Evolutionary conservation across 2,888 invertebrate species (phyloP).

Genomic region (Chironomus tentans): DNA sequence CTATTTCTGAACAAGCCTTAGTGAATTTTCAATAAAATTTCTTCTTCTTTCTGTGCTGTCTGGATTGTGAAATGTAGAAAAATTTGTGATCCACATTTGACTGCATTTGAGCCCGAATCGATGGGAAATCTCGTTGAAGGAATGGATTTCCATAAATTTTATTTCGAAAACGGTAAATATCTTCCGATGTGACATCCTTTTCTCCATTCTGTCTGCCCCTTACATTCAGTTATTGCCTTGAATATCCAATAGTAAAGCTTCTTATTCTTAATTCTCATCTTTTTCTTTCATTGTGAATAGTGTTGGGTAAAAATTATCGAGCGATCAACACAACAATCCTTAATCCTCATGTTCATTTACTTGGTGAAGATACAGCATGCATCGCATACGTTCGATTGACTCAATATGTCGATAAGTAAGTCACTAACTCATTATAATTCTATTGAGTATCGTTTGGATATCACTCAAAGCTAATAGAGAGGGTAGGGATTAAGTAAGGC

Average conservation of each 20-base stretch:
- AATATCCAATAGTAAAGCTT: not conserved
- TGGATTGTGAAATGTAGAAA: constrained; percentile 41
- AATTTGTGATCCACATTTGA: constrained; percentile 90
- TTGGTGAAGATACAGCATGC: constrained; percentile 92
- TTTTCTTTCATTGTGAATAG: not conserved
- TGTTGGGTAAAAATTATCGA: constrained; percentile 29
- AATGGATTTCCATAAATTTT: constrained; percentile 97
- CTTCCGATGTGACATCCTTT: constrained; percentile 37
- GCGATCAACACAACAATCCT: constrained; percentile 85
- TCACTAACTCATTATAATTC: not conserved
- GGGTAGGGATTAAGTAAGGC: too few species aligned
- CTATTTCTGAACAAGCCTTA: too few species aligned
- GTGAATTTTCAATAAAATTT: not conserved
- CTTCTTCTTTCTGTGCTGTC: not conserved
- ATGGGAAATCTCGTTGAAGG: constrained; percentile 93
- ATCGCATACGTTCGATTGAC: constrained; percentile 92
- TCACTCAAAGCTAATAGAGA: not conserved
- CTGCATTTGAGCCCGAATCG: constrained; percentile 93
- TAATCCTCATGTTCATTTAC: constrained; percentile 88
- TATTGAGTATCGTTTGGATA: not conserved
- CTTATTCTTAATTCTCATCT: not conserved
- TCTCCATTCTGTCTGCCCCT: not conserved
- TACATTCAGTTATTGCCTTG: not conserved
- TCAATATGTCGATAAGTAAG: constrained; percentile 78
- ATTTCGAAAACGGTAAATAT: constrained; percentile 89